Conservation (phyloP, 2,113 vertebrate species). For the Onychostoma macrolepis region DNA sequence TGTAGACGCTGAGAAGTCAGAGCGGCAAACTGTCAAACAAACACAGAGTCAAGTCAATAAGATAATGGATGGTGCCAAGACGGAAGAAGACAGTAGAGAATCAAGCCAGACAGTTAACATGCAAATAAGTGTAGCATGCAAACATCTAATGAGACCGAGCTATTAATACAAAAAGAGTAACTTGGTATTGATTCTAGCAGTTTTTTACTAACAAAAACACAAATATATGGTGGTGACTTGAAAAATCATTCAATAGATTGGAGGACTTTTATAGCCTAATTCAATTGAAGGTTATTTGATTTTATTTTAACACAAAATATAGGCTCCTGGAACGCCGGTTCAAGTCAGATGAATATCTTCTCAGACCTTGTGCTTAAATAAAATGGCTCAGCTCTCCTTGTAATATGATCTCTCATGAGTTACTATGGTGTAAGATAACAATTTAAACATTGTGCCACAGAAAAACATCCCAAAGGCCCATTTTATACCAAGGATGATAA, state of each 20-base stretch:
- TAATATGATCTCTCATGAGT: not conserved
- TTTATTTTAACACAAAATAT: not conserved
- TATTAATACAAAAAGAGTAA: not conserved
- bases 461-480: not conserved
- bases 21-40: not conserved
- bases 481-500: not conserved
- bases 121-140: slow-evolving; percentile 26
- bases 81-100: not conserved
- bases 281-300: not conserved
- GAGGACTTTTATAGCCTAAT: not conserved
- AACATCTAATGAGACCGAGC: not conserved
- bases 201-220: not conserved
- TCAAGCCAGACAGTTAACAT: not conserved
- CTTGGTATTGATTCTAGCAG: not conserved
- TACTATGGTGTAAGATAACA: not conserved
- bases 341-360: not conserved
- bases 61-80: not conserved
- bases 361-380: not conserved
- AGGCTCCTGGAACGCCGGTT: not conserved
- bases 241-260: not conserved
- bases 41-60: not conserved
- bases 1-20: not conserved
- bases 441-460: not conserved
- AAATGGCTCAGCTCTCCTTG: not conserved
- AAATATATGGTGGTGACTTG: not conserved